Evolutionary conservation across 1,140 invertebrate genomes (phyloP).

Genomic region (Drosophila kanapiae): DNA sequence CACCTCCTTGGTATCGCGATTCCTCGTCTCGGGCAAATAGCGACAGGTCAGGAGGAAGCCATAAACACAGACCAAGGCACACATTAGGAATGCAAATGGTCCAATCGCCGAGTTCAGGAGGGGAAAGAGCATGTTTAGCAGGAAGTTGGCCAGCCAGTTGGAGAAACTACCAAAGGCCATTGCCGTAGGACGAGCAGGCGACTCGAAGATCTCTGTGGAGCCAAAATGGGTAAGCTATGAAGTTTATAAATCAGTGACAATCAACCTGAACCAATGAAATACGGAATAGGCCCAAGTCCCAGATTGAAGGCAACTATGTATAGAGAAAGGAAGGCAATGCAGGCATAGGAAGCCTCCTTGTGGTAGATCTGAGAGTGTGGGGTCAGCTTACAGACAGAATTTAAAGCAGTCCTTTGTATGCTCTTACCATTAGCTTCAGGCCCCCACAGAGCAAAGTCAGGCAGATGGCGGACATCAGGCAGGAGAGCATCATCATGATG

Average conservation of each 20-base stretch:
- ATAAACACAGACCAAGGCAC: conserved; percentile 86
- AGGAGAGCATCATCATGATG: conserved; percentile 86
- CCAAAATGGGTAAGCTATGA: neutral
- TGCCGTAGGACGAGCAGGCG: conserved; percentile 91
- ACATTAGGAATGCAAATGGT: conserved; percentile 89
- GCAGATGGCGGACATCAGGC: conserved; percentile 85
- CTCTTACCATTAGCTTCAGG: conserved; percentile 86
- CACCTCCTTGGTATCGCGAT: conserved; percentile 87
- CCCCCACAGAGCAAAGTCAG: conserved; percentile 86
- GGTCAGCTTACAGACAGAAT: neutral
- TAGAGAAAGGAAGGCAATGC: conserved; percentile 87
- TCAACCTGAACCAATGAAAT: conserved; percentile 88
- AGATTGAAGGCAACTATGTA: conserved; percentile 93
- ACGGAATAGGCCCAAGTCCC: conserved; percentile 93
- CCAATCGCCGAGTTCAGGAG: conserved; percentile 87
- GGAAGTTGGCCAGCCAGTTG: conserved; percentile 95
- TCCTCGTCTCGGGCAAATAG: conserved; percentile 90
- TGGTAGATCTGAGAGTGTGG: neutral
- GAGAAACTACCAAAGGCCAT: conserved; percentile 94
- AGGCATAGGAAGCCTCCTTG: conserved; percentile 87
- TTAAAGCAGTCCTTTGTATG: conserved; percentile 6
- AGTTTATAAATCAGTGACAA: neutral
- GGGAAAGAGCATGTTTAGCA: conserved; percentile 92
- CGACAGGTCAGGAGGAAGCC: conserved; percentile 87
- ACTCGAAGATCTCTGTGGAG: conserved; percentile 91